Evolutionary conservation across 2,113 vertebrate species (phyloP).

Genomic region (Oreotragus oreotragus): DNA sequence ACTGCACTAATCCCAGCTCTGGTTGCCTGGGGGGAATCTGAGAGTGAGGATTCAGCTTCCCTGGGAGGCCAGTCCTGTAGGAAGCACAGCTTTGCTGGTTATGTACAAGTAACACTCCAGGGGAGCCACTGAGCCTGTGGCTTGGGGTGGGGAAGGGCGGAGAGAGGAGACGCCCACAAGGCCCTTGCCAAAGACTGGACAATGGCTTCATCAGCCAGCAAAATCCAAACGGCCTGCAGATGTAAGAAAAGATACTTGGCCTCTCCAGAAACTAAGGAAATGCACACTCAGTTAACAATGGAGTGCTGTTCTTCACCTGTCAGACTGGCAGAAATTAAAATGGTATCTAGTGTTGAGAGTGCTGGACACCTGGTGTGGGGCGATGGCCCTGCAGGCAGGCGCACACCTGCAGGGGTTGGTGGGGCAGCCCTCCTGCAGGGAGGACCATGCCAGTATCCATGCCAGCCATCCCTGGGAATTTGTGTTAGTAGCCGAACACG

Average conservation of each 20-base stretch:
- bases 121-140: not conserved
- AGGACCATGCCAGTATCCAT: fast-evolving
- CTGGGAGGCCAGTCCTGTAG: not conserved
- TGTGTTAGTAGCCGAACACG: not conserved
- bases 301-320: not conserved
- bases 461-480: not conserved
- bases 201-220: slow-evolving; percentile 27
- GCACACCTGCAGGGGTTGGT: fast-evolving
- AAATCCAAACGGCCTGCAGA: not conserved
- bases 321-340: slow-evolving; percentile 3
- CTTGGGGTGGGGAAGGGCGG: not conserved
- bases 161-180: not conserved
- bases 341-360: not conserved
- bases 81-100: not conserved
- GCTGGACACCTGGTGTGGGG: not conserved
- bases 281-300: not conserved
- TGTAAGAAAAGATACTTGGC: slow-evolving; percentile 10
- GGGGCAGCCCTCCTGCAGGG: too few relatives aligned
- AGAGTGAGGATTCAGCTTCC: not conserved
- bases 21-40: not conserved
- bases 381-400: fast-evolving
- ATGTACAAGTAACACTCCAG: not conserved
- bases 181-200: not conserved
- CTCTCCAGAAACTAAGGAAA: slow-evolving; percentile 44
- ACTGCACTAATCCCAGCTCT: not conserved